Percentiles rank a stretch among this genome's conserved stretches.
Evolutionary conservation across 2,888 invertebrate genomes (phyloP).

Genomic region (Lasioglossum vierecki): DNA sequence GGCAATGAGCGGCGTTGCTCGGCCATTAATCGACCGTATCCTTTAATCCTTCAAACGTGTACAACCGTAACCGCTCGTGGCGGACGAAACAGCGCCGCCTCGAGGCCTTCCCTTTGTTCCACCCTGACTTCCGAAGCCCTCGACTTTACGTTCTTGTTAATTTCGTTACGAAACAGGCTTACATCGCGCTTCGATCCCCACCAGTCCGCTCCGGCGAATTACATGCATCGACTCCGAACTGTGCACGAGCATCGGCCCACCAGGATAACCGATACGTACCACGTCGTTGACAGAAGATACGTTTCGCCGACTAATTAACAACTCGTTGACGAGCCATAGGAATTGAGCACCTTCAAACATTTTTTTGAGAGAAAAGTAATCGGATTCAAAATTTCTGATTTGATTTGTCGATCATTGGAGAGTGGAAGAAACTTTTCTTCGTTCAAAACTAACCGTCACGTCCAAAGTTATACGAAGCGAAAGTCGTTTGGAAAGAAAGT

Average conservation of each 20-base stretch:
- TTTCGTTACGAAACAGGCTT: neutral
- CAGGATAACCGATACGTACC: neutral
- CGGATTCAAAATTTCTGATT: neutral
- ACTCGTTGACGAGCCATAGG: neutral
- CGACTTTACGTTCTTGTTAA: slow-evolving; percentile 14
- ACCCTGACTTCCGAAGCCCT: slow-evolving; percentile 31
- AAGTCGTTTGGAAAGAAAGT: neutral
- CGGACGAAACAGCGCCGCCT: slow-evolving; percentile 46
- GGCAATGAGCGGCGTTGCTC: slow-evolving; percentile 36
- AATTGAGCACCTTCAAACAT: neutral
- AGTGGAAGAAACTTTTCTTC: neutral
- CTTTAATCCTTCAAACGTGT: slow-evolving; percentile 55
- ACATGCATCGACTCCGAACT: neutral
- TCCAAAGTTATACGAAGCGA: neutral
- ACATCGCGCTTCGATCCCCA: neutral
- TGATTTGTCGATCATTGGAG: neutral
- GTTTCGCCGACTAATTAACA: neutral
- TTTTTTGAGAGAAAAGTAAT: neutral
- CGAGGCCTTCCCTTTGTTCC: slow-evolving; percentile 51
- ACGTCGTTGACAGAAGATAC: neutral
- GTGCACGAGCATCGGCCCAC: neutral
- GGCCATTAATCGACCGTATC: slow-evolving; percentile 62
- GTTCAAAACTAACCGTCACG: neutral
- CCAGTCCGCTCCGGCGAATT: neutral
- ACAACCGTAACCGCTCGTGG: slow-evolving; percentile 54